Conservation (phyloP, 2,113 vertebrate genomes). For the Nettapus auritus region DNA sequence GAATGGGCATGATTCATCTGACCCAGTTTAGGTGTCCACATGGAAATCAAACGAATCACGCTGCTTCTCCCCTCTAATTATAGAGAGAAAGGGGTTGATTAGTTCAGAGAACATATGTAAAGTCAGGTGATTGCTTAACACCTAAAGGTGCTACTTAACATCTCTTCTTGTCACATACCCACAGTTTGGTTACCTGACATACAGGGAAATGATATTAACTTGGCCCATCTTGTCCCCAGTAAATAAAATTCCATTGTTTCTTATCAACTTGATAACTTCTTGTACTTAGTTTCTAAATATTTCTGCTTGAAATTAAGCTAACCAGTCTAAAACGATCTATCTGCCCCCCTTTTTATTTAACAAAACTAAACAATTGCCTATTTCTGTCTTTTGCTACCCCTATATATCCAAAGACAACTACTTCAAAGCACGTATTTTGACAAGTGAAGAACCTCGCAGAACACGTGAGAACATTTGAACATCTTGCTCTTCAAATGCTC, state of each 20-base stretch:
- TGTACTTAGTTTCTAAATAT: background rate
- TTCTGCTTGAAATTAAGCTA: background rate
- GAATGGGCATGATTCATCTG: conserved; percentile 18
- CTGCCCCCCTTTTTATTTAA: background rate
- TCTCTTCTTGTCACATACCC: background rate
- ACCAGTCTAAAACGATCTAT: background rate
- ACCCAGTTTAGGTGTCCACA: conserved; percentile 32
- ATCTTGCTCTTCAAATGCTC: background rate
- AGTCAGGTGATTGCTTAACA: background rate
- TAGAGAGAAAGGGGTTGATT: background rate
- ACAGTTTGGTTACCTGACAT: background rate
- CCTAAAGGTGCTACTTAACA: background rate
- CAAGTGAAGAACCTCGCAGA: background rate
- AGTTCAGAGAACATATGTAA: background rate
- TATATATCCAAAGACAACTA: background rate
- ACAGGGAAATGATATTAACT: background rate
- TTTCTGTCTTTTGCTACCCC: background rate
- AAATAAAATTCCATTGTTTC: background rate
- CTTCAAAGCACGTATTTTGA: background rate
- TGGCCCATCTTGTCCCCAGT: background rate
- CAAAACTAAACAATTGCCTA: background rate
- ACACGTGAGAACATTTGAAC: background rate
- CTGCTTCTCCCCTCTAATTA: background rate
- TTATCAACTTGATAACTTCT: background rate
- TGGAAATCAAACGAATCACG: background rate